These are phyloP conservation scores for Boulengeromyrus knoepffleri DNA, from an alignment of 2,113 vertebrate genomes.

Conservation along the genomic window DNA sequence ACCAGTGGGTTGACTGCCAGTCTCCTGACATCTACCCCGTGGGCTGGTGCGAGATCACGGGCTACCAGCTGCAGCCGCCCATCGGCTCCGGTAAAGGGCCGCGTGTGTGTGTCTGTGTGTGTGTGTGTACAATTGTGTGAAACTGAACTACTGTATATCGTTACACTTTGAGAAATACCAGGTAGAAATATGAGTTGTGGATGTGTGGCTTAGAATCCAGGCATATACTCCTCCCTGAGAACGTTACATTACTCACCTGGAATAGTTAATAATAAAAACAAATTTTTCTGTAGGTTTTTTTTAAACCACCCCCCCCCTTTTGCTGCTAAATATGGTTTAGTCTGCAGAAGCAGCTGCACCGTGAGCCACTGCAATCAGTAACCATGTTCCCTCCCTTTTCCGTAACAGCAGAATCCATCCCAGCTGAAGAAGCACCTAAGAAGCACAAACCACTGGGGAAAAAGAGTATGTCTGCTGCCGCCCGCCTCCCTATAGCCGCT, in stretches of 20 bases:
- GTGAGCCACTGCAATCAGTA: neutral
- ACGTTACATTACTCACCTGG: neutral
- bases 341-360: neutral
- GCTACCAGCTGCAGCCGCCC: slow-evolving; percentile 86
- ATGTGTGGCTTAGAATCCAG: neutral
- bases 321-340: neutral
- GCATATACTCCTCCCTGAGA: neutral
- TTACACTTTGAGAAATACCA: neutral
- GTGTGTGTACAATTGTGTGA: neutral
- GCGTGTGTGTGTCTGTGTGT: neutral
- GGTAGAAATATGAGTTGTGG: neutral
- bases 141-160: neutral
- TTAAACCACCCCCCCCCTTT: neutral
- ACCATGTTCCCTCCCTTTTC: neutral
- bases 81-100: slow-evolving; percentile 67
- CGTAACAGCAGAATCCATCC: slow-evolving; percentile 51
- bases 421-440: slow-evolving; percentile 66
- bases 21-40: slow-evolving; percentile 93
- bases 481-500: neutral
- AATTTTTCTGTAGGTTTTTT: neutral
- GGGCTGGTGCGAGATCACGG: slow-evolving; percentile 89
- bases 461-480: slow-evolving; percentile 62
- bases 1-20: slow-evolving; percentile 94
- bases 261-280: neutral
- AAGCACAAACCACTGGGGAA: slow-evolving; percentile 67